Evolutionary conservation across 2,797 vertebrate species (phyloP), one percentile per base, ranked within the genome.

Genomic region (Microcaecilia unicolor): DNA sequence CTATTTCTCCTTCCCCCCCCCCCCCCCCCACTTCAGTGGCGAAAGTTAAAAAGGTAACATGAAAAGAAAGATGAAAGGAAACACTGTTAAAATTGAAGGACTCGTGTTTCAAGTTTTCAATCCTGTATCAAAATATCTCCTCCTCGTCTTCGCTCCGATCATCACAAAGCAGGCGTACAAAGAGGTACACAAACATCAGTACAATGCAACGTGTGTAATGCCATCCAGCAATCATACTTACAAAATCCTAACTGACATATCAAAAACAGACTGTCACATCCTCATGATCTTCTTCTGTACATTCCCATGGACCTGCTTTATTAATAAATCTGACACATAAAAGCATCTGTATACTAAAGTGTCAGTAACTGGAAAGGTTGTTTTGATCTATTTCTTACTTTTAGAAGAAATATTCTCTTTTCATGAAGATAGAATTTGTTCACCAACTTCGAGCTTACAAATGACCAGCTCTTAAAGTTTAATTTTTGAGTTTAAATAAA

Each of bases 271-370:
- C 83, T 89, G 78, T 85, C 82, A 73, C 66, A 81, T 85, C 73
- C 70, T 78, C 72, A 64, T 81, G 68, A 80, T 80, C 85, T 81
- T 80, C 65, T 70, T 64, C 81, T 79, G 61, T 69, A 78, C 78
- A 28, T 69, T 78, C 83, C 90, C 90, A 69, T 75, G 84, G 85
- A 86, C 80, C 84, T 93, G 82, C 88, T 86, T 95, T 92, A 97
- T 98, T 97, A 97, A 98, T 96, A 92, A 96, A 87, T 87, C 85
- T 71, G 88, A 89, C 88, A 96, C 87, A 95, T 97, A 97, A 98
- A 95, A 88, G 86, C 85, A 87, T 88, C 84, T 72, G 61, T 83
- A 87, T 84, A 92, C 87, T 80, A 86, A 87, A 87, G 84, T 94
- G 93, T 94, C 91, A 97, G 88, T 93, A 90, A 90, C 90, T 87